Evolutionary conservation across 2,888 invertebrate genomes (phyloP).

Genomic region (Netelia virgata): DNA sequence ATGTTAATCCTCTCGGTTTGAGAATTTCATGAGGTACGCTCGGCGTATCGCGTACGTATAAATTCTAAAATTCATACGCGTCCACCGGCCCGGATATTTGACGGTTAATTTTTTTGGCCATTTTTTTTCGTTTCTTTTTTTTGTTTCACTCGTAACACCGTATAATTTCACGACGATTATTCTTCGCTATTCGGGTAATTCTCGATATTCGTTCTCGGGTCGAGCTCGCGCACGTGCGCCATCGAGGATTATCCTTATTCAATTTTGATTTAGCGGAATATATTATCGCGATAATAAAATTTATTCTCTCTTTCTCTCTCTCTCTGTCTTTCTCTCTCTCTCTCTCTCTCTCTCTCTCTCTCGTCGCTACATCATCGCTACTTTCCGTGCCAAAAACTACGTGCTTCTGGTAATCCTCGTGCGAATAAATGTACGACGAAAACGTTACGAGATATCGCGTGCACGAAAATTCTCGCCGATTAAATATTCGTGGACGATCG

Average conservation of each 20-base stretch:
- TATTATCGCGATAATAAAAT: conserved; percentile 18
- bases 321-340: not conserved
- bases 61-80: conserved; percentile 16
- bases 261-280: conserved; percentile 15
- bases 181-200: conserved; percentile 6
- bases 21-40: not conserved
- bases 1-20: not conserved
- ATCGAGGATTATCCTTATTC: conserved; percentile 32
- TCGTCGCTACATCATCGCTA: not conserved
- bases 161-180: conserved; percentile 35
- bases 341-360: not conserved
- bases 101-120: conserved; percentile 8
- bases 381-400: not conserved
- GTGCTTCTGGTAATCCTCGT: not conserved
- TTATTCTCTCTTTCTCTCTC: conserved; percentile 3
- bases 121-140: too few relatives aligned
- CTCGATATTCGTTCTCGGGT: conserved; percentile 4
- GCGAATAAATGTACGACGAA: not conserved
- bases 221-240: not conserved
- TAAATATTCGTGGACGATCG: not conserved
- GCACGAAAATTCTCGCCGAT: not conserved
- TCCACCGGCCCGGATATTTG: not conserved
- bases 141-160: conserved; percentile 10
- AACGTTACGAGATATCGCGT: not conserved
- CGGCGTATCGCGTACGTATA: not conserved